Conservation (phyloP, 1,140 invertebrate species). For the Trichonephila clavipes region DNA sequence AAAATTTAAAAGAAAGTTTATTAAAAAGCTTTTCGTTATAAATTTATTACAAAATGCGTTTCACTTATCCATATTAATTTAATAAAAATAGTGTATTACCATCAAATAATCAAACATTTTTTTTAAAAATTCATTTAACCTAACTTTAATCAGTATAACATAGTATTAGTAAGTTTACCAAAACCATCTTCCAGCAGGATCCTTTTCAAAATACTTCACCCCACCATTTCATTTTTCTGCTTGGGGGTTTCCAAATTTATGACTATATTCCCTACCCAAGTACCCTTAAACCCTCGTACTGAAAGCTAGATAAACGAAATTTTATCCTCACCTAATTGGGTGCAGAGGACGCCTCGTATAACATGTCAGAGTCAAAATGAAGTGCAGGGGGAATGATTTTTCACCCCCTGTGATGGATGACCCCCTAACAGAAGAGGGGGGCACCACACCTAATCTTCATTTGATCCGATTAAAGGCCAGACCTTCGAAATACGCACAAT, state of each 20-base stretch:
- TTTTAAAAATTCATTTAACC: too few relatives aligned
- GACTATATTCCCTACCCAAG: not conserved
- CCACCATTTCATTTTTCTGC: not conserved
- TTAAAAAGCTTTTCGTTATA: too few relatives aligned
- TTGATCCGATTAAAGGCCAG: slow-evolving; percentile 74
- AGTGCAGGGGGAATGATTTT: slow-evolving; percentile 52
- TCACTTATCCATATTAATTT: too few relatives aligned
- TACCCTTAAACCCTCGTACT: not conserved
- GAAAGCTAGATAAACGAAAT: slow-evolving; percentile 69
- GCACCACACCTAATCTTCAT: slow-evolving; percentile 71
- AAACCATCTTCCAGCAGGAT: too few relatives aligned
- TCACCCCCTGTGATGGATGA: slow-evolving; percentile 70
- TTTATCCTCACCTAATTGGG: slow-evolving; percentile 75
- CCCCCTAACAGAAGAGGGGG: slow-evolving; percentile 38
- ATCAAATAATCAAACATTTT: too few relatives aligned
- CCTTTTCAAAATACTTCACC: too few relatives aligned
- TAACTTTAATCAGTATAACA: too few relatives aligned
- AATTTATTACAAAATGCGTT: too few relatives aligned
- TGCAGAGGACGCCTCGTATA: slow-evolving; percentile 62
- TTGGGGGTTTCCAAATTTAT: not conserved
- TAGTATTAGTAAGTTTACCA: too few relatives aligned
- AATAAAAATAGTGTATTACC: too few relatives aligned
- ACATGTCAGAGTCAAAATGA: slow-evolving; percentile 71
- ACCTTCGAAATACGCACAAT: slow-evolving; percentile 65
- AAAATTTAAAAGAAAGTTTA: too few relatives aligned